Base-by-base conservation (phyloP, 2,888 invertebrate species). In the Xanthorhoe spadicearia region DNA sequence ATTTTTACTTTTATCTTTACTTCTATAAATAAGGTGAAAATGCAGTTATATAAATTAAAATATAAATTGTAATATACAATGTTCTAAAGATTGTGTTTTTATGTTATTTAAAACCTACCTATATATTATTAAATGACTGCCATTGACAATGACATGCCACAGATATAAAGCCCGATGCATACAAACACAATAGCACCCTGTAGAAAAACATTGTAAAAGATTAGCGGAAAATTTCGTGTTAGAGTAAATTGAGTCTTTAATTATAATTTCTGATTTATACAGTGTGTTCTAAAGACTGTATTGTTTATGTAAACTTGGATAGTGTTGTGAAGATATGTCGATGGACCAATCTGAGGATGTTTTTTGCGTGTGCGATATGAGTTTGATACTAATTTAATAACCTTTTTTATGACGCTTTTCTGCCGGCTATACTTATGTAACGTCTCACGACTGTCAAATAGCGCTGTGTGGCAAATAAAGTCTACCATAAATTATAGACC, bases 221-320 rank as follows among this genome's bases (percentile, higher is more conserved):
- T 52, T 48, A 53, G 52, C 23, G 5, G 54, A 59, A 63, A 63
- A 58, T 53, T 52, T 13, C 38, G 58, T 56, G 60, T 57, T 48
- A 64, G 48, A 49, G 7, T 54, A 56, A 43, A 43, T 15, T 53
- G 49, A 38, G 51, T 38, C 15, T 38, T 18, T 59, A 51, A 23
- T 38, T 54, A 60, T 66, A 18, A 52, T 64, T 43, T 32, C n/a
- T 58, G 10, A 35, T 65, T 68, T 60, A 55, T 65, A 77, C 74
- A 77, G 79, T 80, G 77, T 78, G 79, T 81, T 82, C 71, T 79
- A 74, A 85, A 83, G 83, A 84, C 83, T 85, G 83, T 83, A 78
- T 81, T 74, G 76, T 81, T 81, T 80, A 77, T 76, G 75, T 76
- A 68, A 52, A 68, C 66, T 73, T 76, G 66, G 64, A 73, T 77